phyloP scores from a whole-genome alignment of 2,888 invertebrate species.

The Andrena bicolor region DNA sequence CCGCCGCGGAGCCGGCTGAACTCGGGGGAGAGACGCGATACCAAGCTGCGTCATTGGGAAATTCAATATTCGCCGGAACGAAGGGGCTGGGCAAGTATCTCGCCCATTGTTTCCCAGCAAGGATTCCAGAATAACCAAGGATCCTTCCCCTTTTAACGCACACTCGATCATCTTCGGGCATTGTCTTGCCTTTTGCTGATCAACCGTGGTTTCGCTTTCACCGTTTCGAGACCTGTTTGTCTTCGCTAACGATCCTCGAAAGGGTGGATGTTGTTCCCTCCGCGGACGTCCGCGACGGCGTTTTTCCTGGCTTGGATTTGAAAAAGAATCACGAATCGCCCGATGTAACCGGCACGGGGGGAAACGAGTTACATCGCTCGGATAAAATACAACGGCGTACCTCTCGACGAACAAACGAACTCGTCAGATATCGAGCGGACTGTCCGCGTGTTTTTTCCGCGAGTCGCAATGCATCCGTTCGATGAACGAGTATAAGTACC shows the following conservation, averaged over 20 bases:
- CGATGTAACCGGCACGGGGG: background rate
- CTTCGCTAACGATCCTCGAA: conserved; percentile 5
- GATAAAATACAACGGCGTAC: conserved; percentile 41
- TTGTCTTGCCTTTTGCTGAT: background rate
- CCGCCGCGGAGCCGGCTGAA: conserved; percentile 21
- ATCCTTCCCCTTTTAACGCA: background rate
- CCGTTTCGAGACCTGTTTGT: background rate
- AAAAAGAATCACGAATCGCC: conserved; percentile 1
- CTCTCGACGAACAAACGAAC: conserved; percentile 37
- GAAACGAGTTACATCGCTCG: conserved; percentile 20
- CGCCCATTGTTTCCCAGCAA: background rate
- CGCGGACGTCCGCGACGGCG: background rate
- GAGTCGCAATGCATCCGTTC: background rate
- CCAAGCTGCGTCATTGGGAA: conserved; percentile 9
- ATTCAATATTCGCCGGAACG: conserved; percentile 37
- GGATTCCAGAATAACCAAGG: background rate
- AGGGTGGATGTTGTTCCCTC: background rate
- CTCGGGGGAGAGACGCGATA: conserved; percentile 16
- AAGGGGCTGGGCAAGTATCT: background rate
- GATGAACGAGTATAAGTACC: conserved; percentile 13
- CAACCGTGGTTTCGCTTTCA: background rate
- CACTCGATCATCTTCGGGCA: background rate
- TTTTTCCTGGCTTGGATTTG: background rate
- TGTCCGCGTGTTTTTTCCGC: conserved; percentile 1
- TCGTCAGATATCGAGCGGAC: conserved; percentile 12